Percentiles rank a stretch among this genome's conserved stretches.
Conservation (phyloP, 1,140 invertebrate genomes). For the Ostrea denselamellosa region DNA sequence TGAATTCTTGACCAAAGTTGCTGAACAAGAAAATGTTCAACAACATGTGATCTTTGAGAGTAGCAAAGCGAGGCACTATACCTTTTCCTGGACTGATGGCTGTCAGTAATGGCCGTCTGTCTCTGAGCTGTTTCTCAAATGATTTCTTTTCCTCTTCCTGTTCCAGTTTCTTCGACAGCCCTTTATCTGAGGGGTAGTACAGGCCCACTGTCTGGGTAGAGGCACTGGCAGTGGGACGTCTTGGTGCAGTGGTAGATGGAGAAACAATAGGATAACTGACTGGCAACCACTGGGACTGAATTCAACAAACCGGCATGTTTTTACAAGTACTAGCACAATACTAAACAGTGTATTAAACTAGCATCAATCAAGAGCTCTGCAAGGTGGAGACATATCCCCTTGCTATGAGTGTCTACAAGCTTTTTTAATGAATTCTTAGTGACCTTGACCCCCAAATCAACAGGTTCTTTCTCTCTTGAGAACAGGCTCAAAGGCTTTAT, state of each 20-base stretch:
- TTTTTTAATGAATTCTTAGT: neutral
- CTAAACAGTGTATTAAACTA: neutral
- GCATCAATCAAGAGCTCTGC: neutral
- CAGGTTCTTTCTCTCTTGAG: too few relatives aligned
- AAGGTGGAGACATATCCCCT: neutral
- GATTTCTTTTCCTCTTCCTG: constrained; percentile 74
- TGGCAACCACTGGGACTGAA: constrained; percentile 65
- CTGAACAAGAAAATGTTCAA: neutral
- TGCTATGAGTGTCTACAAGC: neutral
- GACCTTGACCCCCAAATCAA: neutral
- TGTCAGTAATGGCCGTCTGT: constrained; percentile 75
- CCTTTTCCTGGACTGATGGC: constrained; percentile 79
- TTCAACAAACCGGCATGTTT: neutral
- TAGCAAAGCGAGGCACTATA: constrained; percentile 23
- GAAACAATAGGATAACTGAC: constrained; percentile 61
- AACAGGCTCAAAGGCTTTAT: too few relatives aligned
- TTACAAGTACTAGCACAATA: neutral
- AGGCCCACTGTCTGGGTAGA: constrained; percentile 78
- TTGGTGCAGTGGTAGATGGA: constrained; percentile 48
- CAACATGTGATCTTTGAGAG: neutral
- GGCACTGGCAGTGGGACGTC: constrained; percentile 53
- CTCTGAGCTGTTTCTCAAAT: constrained; percentile 75
- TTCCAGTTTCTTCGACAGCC: constrained; percentile 70
- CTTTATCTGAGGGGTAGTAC: constrained; percentile 77
- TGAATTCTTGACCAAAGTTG: neutral